Percentiles rank a stretch among this genome's conserved stretches.
These are phyloP conservation scores for Megaptera novaeangliae DNA, from an alignment of 2,113 vertebrate species.

Conservation along the genomic window DNA sequence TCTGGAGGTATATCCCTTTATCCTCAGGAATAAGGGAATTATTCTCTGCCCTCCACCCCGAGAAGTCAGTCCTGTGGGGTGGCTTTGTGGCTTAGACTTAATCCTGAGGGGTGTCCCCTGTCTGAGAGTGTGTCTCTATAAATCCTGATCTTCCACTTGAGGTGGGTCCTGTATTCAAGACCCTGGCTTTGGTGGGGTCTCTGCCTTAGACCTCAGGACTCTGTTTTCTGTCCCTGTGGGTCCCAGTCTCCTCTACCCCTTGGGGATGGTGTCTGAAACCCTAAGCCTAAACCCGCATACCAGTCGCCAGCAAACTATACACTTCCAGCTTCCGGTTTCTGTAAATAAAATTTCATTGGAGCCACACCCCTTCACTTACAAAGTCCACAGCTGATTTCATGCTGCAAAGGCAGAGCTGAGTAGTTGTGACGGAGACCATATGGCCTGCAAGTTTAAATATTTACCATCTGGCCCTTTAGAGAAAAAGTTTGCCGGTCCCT, in stretches of 20 bases:
- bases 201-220: not conserved
- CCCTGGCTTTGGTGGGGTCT: not conserved
- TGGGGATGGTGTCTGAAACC: not conserved
- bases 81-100: not conserved
- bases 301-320: not conserved
- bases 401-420: not conserved
- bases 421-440: rapidly evolving
- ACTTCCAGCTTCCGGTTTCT: not conserved
- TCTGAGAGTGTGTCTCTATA: not conserved
- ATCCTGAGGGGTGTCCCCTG: no score
- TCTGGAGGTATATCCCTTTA: not conserved
- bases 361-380: not conserved
- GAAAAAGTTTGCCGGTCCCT: not conserved
- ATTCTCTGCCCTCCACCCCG: not conserved
- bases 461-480: not conserved
- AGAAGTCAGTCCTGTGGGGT: not conserved
- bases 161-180: not conserved
- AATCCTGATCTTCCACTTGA: not conserved
- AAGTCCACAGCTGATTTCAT: not conserved
- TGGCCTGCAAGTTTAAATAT: not conserved
- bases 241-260: not conserved
- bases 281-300: no score
- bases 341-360: not conserved
- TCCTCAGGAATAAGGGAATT: not conserved
- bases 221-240: not conserved